Conservation (phyloP, 2,113 vertebrate genomes). For the Gopherus flavomarginatus region DNA sequence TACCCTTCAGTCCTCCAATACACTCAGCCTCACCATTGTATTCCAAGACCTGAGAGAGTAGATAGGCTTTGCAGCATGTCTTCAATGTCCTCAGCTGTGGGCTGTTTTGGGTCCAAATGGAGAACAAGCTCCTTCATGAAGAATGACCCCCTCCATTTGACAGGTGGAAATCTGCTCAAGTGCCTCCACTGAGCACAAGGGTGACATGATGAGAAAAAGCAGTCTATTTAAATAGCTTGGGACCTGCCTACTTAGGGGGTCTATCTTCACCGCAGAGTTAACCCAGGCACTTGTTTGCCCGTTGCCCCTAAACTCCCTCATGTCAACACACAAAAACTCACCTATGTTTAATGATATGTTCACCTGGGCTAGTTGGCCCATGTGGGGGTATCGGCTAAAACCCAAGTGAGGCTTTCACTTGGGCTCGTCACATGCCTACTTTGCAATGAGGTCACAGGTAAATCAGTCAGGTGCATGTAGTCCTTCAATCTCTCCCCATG, state of each 20-base stretch:
- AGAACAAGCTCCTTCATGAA: slow-evolving; percentile 2
- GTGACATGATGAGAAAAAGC: fast-evolving
- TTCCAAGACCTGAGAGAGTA: neutral
- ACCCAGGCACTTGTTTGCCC: neutral
- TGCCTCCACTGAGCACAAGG: neutral
- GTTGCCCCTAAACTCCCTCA: fast-evolving
- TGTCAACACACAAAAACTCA: neutral
- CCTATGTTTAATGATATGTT: neutral
- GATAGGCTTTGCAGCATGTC: slow-evolving; percentile 25
- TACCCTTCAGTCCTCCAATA: neutral
- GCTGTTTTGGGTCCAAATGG: neutral
- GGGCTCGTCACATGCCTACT: neutral
- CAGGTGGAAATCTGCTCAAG: slow-evolving; percentile 16
- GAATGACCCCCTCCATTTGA: neutral
- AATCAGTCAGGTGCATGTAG: neutral
- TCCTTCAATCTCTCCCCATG: neutral
- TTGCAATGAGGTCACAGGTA: neutral
- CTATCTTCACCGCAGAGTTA: neutral
- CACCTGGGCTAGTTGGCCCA: neutral
- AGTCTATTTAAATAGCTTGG: fast-evolving
- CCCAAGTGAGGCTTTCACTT: neutral
- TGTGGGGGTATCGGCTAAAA: neutral
- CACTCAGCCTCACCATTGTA: neutral
- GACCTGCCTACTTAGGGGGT: neutral
- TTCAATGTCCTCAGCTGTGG: neutral